Conservation (phyloP, 2,888 invertebrate genomes). For the Notodromas monacha region DNA sequence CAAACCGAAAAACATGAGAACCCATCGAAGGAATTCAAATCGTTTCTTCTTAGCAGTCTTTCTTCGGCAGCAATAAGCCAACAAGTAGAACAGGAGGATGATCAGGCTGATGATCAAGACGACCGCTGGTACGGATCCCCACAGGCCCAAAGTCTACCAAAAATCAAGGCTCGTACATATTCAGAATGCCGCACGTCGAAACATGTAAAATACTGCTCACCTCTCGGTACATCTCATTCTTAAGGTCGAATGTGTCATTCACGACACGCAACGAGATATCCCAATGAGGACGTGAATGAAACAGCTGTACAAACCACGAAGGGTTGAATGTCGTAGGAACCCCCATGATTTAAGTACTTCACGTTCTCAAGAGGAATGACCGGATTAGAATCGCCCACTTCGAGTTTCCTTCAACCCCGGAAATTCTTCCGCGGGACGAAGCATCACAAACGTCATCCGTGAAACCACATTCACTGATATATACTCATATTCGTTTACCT, state of each 20-base stretch:
- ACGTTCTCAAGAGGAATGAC: no score
- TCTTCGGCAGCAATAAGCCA: background rate
- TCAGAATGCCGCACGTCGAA: no score
- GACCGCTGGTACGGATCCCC: background rate
- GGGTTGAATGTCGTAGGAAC: no score
- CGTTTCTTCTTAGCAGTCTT: background rate
- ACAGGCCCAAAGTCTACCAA: background rate
- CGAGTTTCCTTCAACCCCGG: no score
- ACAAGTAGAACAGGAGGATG: background rate
- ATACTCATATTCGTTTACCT: no score
- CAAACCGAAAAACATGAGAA: background rate
- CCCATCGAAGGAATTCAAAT: background rate
- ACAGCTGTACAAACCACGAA: background rate
- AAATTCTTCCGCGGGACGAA: no score
- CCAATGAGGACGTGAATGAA: background rate
- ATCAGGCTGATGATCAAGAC: slow-evolving; percentile 1
- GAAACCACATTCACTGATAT: no score
- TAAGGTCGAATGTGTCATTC: slow-evolving; percentile 1
- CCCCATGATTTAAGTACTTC: no score
- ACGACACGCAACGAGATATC: background rate
- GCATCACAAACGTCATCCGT: no score
- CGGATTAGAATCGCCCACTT: no score
- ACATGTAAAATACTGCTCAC: no score
- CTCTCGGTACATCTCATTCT: slow-evolving; percentile 1
- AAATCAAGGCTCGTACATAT: no score